A percentile compares a stretch with the other conserved stretches of the same genome.
Evolutionary conservation across 2,113 vertebrate genomes (phyloP).

Genomic region (Oreocharis arfaki): DNA sequence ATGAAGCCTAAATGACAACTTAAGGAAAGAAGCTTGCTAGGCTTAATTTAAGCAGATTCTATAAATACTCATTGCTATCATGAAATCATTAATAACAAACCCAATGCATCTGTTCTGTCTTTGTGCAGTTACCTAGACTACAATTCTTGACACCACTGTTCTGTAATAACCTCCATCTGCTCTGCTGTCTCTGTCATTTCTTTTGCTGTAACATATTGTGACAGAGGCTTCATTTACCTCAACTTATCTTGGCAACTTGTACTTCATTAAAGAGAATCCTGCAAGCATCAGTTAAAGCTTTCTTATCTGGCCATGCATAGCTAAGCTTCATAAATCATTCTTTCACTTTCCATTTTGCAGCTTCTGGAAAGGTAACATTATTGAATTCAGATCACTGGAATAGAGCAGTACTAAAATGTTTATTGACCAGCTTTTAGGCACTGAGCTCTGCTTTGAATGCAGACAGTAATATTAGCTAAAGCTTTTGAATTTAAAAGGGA

Average conservation of each 20-base stretch:
- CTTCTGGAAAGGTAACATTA: slow-evolving; percentile 74
- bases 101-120: slow-evolving; percentile 68
- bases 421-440: slow-evolving; percentile 74
- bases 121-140: slow-evolving; percentile 74
- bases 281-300: slow-evolving; percentile 78
- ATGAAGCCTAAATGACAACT: slow-evolving; percentile 47
- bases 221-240: slow-evolving; percentile 79
- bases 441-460: slow-evolving; percentile 60
- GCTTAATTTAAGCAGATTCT: slow-evolving; percentile 67
- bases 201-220: slow-evolving; percentile 75
- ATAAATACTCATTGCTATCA: slow-evolving; percentile 48
- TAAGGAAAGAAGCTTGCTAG: slow-evolving; percentile 53
- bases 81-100: slow-evolving; percentile 69
- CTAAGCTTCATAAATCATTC: slow-evolving; percentile 81
- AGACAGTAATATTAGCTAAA: slow-evolving; percentile 64
- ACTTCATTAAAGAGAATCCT: slow-evolving; percentile 80
- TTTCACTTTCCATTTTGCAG: slow-evolving; percentile 75
- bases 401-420: slow-evolving; percentile 73
- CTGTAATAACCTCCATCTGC: slow-evolving; percentile 77
- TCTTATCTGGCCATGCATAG: slow-evolving; percentile 76
- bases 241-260: slow-evolving; percentile 80
- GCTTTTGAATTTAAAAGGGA: slow-evolving; percentile 63
- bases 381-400: slow-evolving; percentile 76
- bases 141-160: slow-evolving; percentile 70
- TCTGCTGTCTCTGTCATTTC: slow-evolving; percentile 72